Evolutionary conservation across 2,113 vertebrate genomes (phyloP).

Genomic region (Platysteira castanea): DNA sequence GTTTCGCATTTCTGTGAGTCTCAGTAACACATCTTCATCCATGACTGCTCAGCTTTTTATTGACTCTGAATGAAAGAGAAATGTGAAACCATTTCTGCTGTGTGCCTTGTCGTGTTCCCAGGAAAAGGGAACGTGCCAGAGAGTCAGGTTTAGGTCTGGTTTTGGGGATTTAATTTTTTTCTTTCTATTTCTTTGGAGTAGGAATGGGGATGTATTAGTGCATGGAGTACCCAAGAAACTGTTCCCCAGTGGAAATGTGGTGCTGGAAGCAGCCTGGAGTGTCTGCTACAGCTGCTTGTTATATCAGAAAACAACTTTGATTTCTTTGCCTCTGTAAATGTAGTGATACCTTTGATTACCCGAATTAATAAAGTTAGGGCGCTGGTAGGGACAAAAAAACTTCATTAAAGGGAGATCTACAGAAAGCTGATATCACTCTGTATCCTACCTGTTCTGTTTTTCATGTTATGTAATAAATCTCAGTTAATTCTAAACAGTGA

Average conservation of each 20-base stretch:
- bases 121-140: not conserved
- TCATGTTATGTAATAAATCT: not conserved
- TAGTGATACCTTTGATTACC: not conserved
- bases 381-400: not conserved
- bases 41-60: not conserved
- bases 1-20: slow-evolving; percentile 3
- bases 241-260: not conserved
- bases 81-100: not conserved
- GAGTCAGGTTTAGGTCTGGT: not conserved
- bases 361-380: not conserved
- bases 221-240: not conserved
- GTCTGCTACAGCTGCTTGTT: not conserved
- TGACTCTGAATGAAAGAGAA: not conserved
- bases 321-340: not conserved
- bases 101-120: not conserved
- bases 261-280: not conserved
- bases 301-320: not conserved
- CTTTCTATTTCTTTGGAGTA: not conserved
- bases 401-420: not conserved
- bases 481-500: not conserved
- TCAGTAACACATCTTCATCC: not conserved
- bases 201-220: not conserved
- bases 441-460: not conserved
- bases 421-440: not conserved
- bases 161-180: not conserved